Base-by-base conservation (phyloP, 2,888 invertebrate genomes). In the Diarsia rubi region DNA sequence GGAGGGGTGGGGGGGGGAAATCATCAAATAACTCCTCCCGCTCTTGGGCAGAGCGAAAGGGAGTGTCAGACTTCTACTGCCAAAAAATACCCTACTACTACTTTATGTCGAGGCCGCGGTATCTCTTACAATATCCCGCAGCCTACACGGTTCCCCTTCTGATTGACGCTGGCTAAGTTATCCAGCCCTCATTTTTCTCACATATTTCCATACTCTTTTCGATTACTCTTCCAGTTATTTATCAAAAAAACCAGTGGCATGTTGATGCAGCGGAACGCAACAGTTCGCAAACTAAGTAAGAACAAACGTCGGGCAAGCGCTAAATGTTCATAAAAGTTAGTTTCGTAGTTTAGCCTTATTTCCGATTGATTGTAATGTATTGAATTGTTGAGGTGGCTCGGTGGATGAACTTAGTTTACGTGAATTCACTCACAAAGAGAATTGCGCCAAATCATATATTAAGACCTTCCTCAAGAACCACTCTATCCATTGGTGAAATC, bases 221-320 rank as follows among this genome's bases (percentile, higher is more conserved):
- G 60, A 69, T 77, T 73, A 69, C 31, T 74, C 59, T 62, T 76
- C 31, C 45, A 64, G 19, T 62, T 68, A 65, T 69, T 75, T 69
- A n/a, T 16, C 49, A 60, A 67, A 12, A n/a, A 71, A 70, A 81
- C 60, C 21, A 37, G 12, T n/a, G 31, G 11, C 54, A 57, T 64
- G 52, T 68, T 74, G 44, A 12, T 63, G 60, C 69, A 75, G 66
- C 21, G 47, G 52, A 59, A 73, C 31, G 70, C 65, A 84, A 82
- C 68, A 78, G 79, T 86, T 78, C 74, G 44, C 24, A 31, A 86
- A 85, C 74, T 73, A 75, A 82, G 66, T 75, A 86, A 87, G 85
- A 78, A 85, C 82, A 73, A 80, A 85, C 73, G 75, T 75, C 72
- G n/a, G 67, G 31, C 69, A n/a, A 62, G 45, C 59, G 44, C 14